Evolutionary conservation across 2,797 vertebrate species (phyloP), one percentile per base, ranked within the genome.

Genomic region (Siniperca undulata): DNA sequence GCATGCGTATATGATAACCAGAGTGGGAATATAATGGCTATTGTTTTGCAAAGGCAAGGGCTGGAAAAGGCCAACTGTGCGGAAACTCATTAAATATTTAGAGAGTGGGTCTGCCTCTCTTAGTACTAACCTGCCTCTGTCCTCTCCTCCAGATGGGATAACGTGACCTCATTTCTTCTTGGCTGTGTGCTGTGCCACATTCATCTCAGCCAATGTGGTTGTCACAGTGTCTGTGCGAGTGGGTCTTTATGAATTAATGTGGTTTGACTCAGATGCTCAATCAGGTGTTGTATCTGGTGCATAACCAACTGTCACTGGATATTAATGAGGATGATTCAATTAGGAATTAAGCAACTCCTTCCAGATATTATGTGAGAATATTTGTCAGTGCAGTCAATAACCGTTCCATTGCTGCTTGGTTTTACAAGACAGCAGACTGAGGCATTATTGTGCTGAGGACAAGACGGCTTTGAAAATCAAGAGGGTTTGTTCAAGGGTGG

Each of bases 11-110:
- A 82, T 76, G 86, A 87, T 80, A 70, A 87, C 82, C 86, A 71
- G 81, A 83, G 84, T 74, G 70, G 86, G 81, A 83, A 76, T 83
- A 82, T 90, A 84, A 90, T 89, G 87, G 85, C 89, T 90, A 88
- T 92, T 92, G 93, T 94, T 94, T 93, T 94, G 88, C 91, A 92
- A 89, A 90, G 87, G 86, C 89, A 88, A 89, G 81, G 88, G 89
- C 85, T 94, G 89, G 90, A 92, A 94, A 94, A 94, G 92, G 94
- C 94, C 94, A 94, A 94, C 92, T 85, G 90, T 93, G 94, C 92
- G 90, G 94, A 95, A 94, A 92, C 90, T 91, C 89, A 96, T 96
- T 91, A 96, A 96, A 95, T 95, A 96, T 96, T 96, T 95, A 96
- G 94, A 90, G 90, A 86, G 91, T 70, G 81, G 92, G 92, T 90